Conservation (phyloP, 2,113 vertebrate species). For the Opisthocomus hoazin region DNA sequence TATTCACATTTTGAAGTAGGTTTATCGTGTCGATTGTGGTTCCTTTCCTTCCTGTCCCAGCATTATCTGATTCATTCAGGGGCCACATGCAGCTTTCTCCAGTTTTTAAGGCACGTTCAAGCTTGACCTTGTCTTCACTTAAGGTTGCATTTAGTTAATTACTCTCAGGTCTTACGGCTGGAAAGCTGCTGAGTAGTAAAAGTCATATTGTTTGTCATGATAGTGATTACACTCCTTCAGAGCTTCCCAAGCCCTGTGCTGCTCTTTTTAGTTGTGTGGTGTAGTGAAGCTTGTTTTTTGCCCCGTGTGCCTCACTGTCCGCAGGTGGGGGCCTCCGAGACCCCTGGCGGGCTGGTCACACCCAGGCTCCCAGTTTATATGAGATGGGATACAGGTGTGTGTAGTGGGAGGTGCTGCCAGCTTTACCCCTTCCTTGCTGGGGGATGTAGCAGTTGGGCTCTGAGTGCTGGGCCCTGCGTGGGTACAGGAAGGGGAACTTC, state of each 20-base stretch:
- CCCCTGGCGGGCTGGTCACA: not conserved
- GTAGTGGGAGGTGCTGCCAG: not conserved
- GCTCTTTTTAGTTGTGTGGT: not conserved
- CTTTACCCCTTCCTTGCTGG: fast-evolving
- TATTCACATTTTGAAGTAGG: not conserved
- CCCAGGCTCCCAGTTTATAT: not conserved
- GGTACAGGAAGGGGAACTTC: not conserved
- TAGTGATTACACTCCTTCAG: not conserved
- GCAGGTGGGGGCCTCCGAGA: not conserved
- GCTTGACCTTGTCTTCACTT: not conserved
- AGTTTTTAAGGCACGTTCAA: not conserved
- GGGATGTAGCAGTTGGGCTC: not conserved
- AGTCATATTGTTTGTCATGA: not conserved
- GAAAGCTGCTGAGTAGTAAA: not conserved
- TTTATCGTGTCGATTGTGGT: not conserved
- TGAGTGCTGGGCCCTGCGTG: not conserved
- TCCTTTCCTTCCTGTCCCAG: not conserved
- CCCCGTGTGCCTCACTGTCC: not conserved
- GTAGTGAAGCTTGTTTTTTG: not conserved
- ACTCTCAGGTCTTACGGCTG: not conserved
- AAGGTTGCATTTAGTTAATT: not conserved
- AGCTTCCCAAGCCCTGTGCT: not conserved
- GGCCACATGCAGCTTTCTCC: not conserved
- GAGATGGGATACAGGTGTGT: not conserved
- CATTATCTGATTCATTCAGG: not conserved